phyloP scores from a whole-genome alignment of 1,140 invertebrate species.

The Drosophila aff. region DNA sequence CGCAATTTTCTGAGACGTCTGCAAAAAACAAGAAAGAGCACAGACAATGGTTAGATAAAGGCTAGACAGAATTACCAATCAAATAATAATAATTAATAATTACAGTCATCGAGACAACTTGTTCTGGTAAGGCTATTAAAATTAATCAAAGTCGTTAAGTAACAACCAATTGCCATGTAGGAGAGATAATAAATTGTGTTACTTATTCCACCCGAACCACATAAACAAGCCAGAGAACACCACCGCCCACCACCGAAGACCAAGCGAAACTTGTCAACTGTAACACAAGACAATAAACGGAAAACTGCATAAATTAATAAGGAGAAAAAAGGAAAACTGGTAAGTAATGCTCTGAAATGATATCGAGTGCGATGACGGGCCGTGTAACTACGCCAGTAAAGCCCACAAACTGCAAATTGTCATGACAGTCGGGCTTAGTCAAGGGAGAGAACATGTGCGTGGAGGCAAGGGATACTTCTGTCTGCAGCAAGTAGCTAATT shows the following conservation, averaged over 20 bases:
- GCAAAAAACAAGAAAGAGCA: slow-evolving; percentile 48
- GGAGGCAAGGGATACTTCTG: slow-evolving; percentile 13
- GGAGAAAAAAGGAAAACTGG: slow-evolving; percentile 20
- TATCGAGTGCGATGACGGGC: slow-evolving; percentile 64
- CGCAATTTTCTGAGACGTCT: slow-evolving; percentile 64
- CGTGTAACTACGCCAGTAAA: slow-evolving; percentile 48
- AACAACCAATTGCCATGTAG: slow-evolving; percentile 66
- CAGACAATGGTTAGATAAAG: slow-evolving; percentile 55
- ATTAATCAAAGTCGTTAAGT: slow-evolving; percentile 67
- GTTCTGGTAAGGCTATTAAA: slow-evolving; percentile 53
- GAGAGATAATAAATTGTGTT: slow-evolving; percentile 53
- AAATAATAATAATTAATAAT: slow-evolving; percentile 51
- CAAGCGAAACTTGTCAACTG: slow-evolving; percentile 73
- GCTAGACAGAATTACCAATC: slow-evolving; percentile 52
- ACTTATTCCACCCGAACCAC: slow-evolving; percentile 36
- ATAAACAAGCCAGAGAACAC: slow-evolving; percentile 34
- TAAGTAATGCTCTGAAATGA: slow-evolving; percentile 48
- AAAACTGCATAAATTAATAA: slow-evolving; percentile 81
- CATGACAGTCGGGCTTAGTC: slow-evolving; percentile 59
- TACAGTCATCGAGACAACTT: slow-evolving; percentile 51
- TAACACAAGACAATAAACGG: slow-evolving; percentile 74
- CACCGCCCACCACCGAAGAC: slow-evolving; percentile 16
- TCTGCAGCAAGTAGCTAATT: slow-evolving; percentile 73
- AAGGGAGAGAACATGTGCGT: slow-evolving; percentile 19
- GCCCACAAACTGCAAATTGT: slow-evolving; percentile 30